Evolutionary conservation across 2,888 invertebrate genomes (phyloP), one percentile per base, ranked within the genome.

Genomic region (Phalera bucephala): DNA sequence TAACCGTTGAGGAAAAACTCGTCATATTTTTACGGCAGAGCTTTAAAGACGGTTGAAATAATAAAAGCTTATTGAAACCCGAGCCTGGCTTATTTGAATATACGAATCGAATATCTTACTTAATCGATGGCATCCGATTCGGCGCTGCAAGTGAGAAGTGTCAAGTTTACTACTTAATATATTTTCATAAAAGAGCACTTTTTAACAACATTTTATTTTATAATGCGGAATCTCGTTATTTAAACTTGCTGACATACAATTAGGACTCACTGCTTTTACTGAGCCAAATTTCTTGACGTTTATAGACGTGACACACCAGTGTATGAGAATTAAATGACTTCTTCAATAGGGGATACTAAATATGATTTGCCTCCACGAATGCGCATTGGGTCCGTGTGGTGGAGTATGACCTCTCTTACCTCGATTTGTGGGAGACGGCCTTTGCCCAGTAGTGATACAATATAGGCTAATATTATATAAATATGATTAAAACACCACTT

Each of bases 101-200:
- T 66, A 67, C 64, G 57, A 64, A 68, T 73, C 65, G 65, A 67
- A 74, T 73, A 72, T 67, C 64, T 72, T 68, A 73, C 58, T 73
- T 75, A 69, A 76, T 76, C 65, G 66, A 64, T 57, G 57, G 39
- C 63, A 65, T 65, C 57, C 65, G 65, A 72, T 75, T 69, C 78
- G 73, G 57, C 64, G 63, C 47, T n/a, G 30, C 51, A 64, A 75
- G 72, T 72, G 68, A 69, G 72, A 77, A 78, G 60, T 76, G 74
- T 76, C 78, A 68, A 65, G 52, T 73, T 72, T 65, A 74, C 70
- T 70, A 62, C 68, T 55, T 65, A 65, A 70, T 78, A 72, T 75
- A 69, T 75, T 75, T 62, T 64, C 64, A 74, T 78, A 70, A 73
- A 73, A 67, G 63, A 57, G 67, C 64, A 57, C 52, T 64, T 67